Conservation (phyloP, 1,140 invertebrate species). For the Dendroctonus ponderosae region DNA sequence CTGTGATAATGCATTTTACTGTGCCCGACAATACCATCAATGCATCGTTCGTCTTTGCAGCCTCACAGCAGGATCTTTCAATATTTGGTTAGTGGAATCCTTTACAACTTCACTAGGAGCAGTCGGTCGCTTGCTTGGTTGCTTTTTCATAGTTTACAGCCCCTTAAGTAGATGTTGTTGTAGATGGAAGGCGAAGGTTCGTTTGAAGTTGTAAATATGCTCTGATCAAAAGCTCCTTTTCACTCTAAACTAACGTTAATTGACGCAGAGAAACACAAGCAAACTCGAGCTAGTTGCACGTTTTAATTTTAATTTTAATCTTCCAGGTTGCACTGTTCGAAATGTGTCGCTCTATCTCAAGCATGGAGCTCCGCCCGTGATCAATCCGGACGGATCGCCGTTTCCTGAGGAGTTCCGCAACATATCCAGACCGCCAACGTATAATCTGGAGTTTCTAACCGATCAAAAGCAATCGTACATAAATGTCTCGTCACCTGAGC, state of each 20-base stretch:
- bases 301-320: slow-evolving; percentile 9
- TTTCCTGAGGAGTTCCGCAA: slow-evolving; percentile 65
- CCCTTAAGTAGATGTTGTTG: background rate
- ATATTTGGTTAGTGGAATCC: slow-evolving; percentile 43
- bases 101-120: background rate
- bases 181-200: background rate
- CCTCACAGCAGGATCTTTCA: slow-evolving; percentile 38
- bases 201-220: too few species aligned
- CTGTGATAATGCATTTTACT: slow-evolving; percentile 44
- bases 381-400: slow-evolving; percentile 71
- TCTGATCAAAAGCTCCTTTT: too few species aligned
- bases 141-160: background rate
- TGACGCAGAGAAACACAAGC: background rate
- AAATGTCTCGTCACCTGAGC: slow-evolving; percentile 61
- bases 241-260: background rate
- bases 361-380: slow-evolving; percentile 73
- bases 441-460: slow-evolving; percentile 53
- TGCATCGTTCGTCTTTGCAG: slow-evolving; percentile 43
- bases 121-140: background rate
- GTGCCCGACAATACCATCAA: slow-evolving; percentile 43
- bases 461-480: slow-evolving; percentile 55
- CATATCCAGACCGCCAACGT: slow-evolving; percentile 49
- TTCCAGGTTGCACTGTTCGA: slow-evolving; percentile 57
- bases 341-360: slow-evolving; percentile 66
- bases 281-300: background rate